These are phyloP conservation scores for Brachypalpus laphriformis DNA, from an alignment of 2,888 invertebrate species.

Conservation along the genomic window DNA sequence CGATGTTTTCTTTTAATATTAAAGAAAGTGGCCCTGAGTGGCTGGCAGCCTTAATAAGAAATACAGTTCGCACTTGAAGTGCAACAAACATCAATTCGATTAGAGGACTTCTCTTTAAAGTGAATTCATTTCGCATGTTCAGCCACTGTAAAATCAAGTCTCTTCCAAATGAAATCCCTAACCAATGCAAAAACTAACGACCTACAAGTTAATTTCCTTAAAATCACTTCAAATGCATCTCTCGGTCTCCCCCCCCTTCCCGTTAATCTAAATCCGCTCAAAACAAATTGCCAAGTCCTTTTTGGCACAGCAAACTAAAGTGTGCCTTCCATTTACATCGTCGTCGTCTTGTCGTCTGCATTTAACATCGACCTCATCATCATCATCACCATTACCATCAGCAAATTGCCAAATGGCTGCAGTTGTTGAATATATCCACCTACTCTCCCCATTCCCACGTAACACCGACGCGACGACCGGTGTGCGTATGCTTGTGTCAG, in stretches of 20 bases:
- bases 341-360: constrained; percentile 4
- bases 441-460: constrained; percentile 4
- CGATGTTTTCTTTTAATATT: too few relatives aligned
- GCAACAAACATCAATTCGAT: too few relatives aligned
- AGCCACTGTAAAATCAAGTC: too few relatives aligned
- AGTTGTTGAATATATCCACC: constrained; percentile 11
- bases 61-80: too few relatives aligned
- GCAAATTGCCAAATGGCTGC: constrained; percentile 46
- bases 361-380: constrained; percentile 41
- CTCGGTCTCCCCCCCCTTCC: not conserved
- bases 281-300: constrained; percentile 31
- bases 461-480: not conserved
- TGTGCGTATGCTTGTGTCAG: not conserved
- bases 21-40: too few relatives aligned
- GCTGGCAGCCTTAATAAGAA: too few relatives aligned
- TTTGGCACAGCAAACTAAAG: not conserved
- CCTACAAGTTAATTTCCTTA: not conserved
- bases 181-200: not conserved
- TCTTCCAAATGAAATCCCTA: not conserved
- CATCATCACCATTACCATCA: constrained; percentile 18
- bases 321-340: not conserved
- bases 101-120: too few relatives aligned
- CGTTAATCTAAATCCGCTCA: constrained; percentile 7
- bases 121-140: too few relatives aligned
- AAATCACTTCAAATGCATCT: not conserved